These are phyloP conservation scores for Carlito syrichta DNA, from an alignment of 2,113 vertebrate species.

Conservation along the genomic window DNA sequence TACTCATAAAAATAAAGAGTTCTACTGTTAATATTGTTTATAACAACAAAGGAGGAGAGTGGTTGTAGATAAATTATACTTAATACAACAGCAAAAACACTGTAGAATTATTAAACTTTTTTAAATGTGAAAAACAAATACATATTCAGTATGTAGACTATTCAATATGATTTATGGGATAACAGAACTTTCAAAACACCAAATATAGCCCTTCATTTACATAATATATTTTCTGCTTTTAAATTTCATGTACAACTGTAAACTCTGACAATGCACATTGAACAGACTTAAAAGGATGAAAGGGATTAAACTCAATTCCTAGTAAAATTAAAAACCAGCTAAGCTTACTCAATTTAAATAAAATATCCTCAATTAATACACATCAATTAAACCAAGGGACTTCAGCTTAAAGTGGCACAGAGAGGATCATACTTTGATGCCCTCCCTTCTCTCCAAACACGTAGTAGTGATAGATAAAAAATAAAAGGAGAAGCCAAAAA, in stretches of 20 bases:
- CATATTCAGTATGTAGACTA: conserved; percentile 11
- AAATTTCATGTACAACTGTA: conserved; percentile 29
- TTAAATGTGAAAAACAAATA: neutral
- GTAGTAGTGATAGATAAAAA: neutral
- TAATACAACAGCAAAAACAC: neutral
- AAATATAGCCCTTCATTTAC: neutral
- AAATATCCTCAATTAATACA: neutral
- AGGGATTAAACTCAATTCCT: neutral
- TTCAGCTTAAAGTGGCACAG: neutral
- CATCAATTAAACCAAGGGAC: neutral
- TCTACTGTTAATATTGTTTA: neutral
- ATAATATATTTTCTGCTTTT: conserved; percentile 5
- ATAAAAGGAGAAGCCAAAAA: neutral
- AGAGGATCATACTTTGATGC: neutral
- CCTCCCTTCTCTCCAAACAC: neutral
- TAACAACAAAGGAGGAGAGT: neutral
- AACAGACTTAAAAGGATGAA: neutral
- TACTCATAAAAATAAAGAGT: neutral
- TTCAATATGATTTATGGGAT: neutral
- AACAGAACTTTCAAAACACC: neutral
- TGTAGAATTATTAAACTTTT: neutral
- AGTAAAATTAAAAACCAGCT: conserved; percentile 30
- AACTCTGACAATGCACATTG: neutral
- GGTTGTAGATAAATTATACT: neutral
- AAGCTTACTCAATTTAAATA: conserved; percentile 15